Percentiles rank a stretch among this genome's conserved stretches.
These are phyloP conservation scores for Chaetorhynchus papuensis DNA, from an alignment of 2,113 vertebrate genomes.

Conservation along the genomic window DNA sequence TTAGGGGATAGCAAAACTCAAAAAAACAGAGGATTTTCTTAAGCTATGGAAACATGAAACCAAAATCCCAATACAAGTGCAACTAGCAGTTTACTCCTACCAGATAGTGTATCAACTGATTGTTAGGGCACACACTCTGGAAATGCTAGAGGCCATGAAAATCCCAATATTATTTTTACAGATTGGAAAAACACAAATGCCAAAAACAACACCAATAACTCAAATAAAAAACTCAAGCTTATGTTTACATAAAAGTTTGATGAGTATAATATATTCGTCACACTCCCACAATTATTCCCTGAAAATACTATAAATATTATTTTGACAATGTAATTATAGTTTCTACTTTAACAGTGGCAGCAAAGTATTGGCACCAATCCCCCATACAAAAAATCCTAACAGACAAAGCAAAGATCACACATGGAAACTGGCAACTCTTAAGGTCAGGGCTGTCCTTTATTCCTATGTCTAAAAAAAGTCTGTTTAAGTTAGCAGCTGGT, in stretches of 20 bases:
- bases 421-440: background rate
- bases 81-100: constrained; percentile 57
- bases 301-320: constrained; percentile 80
- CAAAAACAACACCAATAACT: constrained; percentile 74
- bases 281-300: constrained; percentile 75
- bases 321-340: constrained; percentile 80
- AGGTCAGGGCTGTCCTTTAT: background rate
- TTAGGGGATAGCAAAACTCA: constrained; percentile 26
- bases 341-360: constrained; percentile 65
- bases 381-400: constrained; percentile 18
- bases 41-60: constrained; percentile 40
- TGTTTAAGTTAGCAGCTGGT: background rate
- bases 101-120: constrained; percentile 47
- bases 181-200: constrained; percentile 64
- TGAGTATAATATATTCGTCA: constrained; percentile 76
- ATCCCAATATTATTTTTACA: constrained; percentile 70
- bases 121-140: constrained; percentile 42
- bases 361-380: constrained; percentile 55
- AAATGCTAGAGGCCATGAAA: constrained; percentile 53
- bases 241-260: constrained; percentile 73
- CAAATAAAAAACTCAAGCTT: constrained; percentile 71
- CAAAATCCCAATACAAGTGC: constrained; percentile 50
- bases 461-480: background rate
- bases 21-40: constrained; percentile 17
- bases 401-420: constrained; percentile 53